A percentile compares a stretch with the other conserved stretches of the same genome.
phyloP scores from a whole-genome alignment of 64 coral and sea anemone species.

The Stichodactyla helianthus region DNA sequence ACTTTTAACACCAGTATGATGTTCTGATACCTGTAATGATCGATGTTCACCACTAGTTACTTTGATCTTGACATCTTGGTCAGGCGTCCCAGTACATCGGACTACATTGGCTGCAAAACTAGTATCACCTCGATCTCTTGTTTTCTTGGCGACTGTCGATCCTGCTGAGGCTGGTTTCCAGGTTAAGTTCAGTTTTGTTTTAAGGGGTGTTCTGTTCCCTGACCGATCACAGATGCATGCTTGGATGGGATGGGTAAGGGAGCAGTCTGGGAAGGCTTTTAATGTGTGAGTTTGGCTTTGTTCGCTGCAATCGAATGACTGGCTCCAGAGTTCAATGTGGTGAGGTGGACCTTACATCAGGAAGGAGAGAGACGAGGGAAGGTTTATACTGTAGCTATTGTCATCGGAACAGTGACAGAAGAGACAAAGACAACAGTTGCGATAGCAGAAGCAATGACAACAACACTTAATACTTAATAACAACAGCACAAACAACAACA shows the following conservation, averaged over 20 bases:
- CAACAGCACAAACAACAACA: background rate
- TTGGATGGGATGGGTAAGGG: slow-evolving; percentile 34
- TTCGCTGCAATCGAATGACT: slow-evolving; percentile 57
- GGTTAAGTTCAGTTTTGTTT: slow-evolving; percentile 48
- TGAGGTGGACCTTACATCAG: slow-evolving; percentile 47
- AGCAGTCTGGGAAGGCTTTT: slow-evolving; percentile 57
- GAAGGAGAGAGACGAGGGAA: too few relatives aligned
- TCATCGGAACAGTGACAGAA: too few relatives aligned
- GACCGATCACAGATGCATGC: slow-evolving; percentile 66
- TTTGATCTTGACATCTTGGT: slow-evolving; percentile 59
- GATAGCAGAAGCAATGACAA: too few relatives aligned
- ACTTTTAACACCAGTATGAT: too few relatives aligned
- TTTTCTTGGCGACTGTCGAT: slow-evolving; percentile 36
- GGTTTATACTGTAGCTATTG: too few relatives aligned
- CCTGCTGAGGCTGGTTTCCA: slow-evolving; percentile 61
- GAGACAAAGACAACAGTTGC: too few relatives aligned
- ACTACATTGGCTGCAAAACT: slow-evolving; percentile 55
- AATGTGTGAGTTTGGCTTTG: slow-evolving; percentile 47
- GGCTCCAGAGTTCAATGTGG: slow-evolving; percentile 78
- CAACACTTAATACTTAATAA: too few relatives aligned
- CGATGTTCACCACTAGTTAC: slow-evolving; percentile 64
- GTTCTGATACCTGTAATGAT: slow-evolving; percentile 35
- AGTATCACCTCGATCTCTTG: slow-evolving; percentile 57
- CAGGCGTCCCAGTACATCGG: slow-evolving; percentile 43
- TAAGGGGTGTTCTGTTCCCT: slow-evolving; percentile 69